Evolutionary conservation across 2,797 vertebrate species (phyloP).

Genomic region (Sarcoramphus papa): DNA sequence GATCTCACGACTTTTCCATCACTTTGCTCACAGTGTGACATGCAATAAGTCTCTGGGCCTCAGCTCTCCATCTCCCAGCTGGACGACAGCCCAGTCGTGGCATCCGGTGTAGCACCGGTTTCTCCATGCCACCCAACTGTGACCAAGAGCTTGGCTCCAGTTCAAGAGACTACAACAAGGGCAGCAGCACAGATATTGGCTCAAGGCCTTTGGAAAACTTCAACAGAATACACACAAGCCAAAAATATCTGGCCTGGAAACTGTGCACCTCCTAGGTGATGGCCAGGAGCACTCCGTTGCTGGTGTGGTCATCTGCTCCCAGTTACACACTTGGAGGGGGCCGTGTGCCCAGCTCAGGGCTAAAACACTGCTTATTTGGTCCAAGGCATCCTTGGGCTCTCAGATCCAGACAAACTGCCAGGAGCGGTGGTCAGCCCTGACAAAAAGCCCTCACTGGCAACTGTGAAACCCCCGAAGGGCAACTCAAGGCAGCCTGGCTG

Average conservation of each 20-base stretch:
- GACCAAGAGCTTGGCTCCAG: neutral
- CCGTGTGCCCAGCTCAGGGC: neutral
- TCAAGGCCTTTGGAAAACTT: neutral
- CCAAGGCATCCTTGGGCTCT: neutral
- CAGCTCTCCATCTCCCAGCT: neutral
- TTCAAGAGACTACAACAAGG: neutral
- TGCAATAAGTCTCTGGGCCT: neutral
- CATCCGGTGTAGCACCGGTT: neutral
- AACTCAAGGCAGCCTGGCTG: fast-evolving
- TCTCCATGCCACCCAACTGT: neutral
- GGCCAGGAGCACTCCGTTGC: neutral
- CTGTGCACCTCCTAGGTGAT: neutral
- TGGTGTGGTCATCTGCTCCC: neutral
- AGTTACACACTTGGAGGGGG: too few relatives aligned
- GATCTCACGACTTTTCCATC: neutral
- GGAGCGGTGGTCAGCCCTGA: neutral
- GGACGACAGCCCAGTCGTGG: fast-evolving
- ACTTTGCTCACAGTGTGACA: neutral
- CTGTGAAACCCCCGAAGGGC: neutral
- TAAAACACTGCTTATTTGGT: fast-evolving
- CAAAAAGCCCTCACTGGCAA: neutral
- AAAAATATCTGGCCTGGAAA: neutral
- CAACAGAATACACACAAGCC: fast-evolving
- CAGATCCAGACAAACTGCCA: fast-evolving
- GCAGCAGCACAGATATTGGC: neutral